Conservation (phyloP, 2,888 invertebrate genomes). For the Lithophane semibrunnea region DNA sequence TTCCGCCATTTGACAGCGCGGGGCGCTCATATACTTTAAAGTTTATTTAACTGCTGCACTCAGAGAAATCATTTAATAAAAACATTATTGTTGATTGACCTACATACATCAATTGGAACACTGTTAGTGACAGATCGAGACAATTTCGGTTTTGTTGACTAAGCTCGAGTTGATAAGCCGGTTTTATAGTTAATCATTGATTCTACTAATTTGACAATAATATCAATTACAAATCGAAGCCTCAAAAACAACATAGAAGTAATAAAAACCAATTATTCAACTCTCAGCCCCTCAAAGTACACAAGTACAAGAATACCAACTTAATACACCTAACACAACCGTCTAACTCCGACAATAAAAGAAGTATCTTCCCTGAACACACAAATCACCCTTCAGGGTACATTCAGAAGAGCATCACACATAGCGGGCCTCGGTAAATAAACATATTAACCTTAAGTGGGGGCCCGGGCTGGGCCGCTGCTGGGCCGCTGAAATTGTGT, state of each 20-base stretch:
- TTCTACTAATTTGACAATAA: background rate
- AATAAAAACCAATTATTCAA: conserved; percentile 24
- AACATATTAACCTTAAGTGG: conserved; percentile 87
- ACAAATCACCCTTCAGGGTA: conserved; percentile 66
- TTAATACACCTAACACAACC: conserved; percentile 7
- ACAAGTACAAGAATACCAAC: conserved; percentile 32
- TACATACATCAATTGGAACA: too few relatives aligned
- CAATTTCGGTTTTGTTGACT: background rate
- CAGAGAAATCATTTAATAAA: background rate
- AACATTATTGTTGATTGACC: background rate
- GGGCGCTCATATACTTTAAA: background rate
- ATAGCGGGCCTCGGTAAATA: conserved; percentile 79
- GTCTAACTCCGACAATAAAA: conserved; percentile 55
- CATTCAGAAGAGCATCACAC: conserved; percentile 61
- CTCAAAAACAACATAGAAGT: background rate
- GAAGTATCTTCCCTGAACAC: conserved; percentile 60
- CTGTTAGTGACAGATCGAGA: background rate
- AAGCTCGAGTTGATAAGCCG: too few relatives aligned
- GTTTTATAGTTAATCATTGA: background rate
- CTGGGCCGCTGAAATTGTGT: conserved; percentile 71
- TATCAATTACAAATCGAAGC: background rate
- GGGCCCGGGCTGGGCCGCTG: conserved; percentile 73
- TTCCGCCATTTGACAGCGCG: background rate
- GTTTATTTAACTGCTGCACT: background rate
- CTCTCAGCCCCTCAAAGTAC: conserved; percentile 30